Evolutionary conservation across 2,797 vertebrate species (phyloP).

Genomic region (Psittacula derbiana): DNA sequence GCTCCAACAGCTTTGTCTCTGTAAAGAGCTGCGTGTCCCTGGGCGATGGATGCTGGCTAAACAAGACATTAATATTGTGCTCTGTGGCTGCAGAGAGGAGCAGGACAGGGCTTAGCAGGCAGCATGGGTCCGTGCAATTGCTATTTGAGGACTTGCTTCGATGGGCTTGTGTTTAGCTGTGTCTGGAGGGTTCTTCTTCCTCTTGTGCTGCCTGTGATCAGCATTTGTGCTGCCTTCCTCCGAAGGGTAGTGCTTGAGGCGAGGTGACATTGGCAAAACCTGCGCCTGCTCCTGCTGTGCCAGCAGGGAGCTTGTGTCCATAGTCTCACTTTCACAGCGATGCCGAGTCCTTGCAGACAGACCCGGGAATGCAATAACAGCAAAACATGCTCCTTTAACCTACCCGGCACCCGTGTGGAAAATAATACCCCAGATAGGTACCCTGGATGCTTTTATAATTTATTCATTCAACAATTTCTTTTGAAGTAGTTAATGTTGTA

Average conservation of each 20-base stretch:
- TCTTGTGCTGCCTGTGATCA: not conserved
- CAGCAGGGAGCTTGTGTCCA: not conserved
- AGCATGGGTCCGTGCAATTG: not conserved
- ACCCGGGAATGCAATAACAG: constrained; percentile 21
- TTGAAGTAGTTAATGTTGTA: constrained; percentile 63
- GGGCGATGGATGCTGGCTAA: not conserved
- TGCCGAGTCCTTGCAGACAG: not conserved
- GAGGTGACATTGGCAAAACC: not conserved
- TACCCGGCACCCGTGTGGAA: not conserved
- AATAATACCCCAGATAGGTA: constrained; percentile 60
- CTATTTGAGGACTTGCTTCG: not conserved
- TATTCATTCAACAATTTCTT: constrained; percentile 68
- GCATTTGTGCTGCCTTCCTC: not conserved
- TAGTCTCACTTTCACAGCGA: constrained; percentile 35
- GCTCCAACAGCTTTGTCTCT: not conserved
- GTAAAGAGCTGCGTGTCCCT: not conserved
- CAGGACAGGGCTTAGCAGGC: not conserved
- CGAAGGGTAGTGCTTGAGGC: not conserved
- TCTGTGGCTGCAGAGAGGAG: not conserved
- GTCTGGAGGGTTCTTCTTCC: not conserved
- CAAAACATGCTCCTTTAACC: constrained; percentile 66
- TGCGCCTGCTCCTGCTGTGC: not conserved
- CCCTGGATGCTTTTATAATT: constrained; percentile 66
- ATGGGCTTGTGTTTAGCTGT: not conserved
- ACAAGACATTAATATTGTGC: rapidly evolving